Evolutionary conservation across 2,797 vertebrate genomes (phyloP).

Genomic region (Tarsius wallacei): DNA sequence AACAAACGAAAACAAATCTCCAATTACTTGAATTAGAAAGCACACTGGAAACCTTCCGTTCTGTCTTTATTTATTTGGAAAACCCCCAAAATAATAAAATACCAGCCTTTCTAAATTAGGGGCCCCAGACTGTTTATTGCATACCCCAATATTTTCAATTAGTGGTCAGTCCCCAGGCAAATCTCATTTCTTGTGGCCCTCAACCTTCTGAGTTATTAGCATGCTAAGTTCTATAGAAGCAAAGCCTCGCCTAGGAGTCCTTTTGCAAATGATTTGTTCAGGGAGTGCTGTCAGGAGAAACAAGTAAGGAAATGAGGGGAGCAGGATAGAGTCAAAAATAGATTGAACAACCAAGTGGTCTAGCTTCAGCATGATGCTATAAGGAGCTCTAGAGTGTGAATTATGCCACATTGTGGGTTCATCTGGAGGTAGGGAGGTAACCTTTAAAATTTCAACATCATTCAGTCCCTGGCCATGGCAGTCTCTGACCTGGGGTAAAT

Average conservation of each 20-base stretch:
- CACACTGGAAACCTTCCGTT: background rate
- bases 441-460: background rate
- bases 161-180: background rate
- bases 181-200: background rate
- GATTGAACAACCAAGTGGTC: background rate
- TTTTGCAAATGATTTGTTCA: background rate
- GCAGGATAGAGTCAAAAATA: background rate
- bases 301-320: background rate
- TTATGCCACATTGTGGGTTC: background rate
- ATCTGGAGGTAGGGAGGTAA: background rate
- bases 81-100: conserved; percentile 28
- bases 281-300: background rate
- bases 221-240: background rate
- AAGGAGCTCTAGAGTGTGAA: background rate
- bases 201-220: background rate
- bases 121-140: background rate
- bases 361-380: background rate
- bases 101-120: background rate
- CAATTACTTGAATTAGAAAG: conserved; percentile 47
- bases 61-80: background rate
- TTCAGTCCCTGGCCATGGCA: background rate
- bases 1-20: background rate
- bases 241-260: background rate
- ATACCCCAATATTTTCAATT: background rate
- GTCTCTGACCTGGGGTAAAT: background rate